Percentiles rank a stretch among this genome's conserved stretches.
Evolutionary conservation across 1,140 invertebrate genomes (phyloP).

Genomic region (Hydropsyche tenuis): DNA sequence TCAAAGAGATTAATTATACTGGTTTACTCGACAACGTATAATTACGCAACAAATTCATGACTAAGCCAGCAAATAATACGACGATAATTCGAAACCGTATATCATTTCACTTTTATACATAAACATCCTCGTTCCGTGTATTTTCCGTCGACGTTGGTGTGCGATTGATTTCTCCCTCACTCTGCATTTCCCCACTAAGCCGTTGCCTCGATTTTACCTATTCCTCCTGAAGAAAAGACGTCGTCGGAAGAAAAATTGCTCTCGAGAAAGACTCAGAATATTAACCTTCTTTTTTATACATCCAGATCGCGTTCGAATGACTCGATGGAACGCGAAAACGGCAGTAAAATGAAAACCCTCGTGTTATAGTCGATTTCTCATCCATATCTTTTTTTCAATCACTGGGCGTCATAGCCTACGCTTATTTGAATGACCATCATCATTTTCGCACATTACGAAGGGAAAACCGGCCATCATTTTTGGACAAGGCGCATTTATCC

Average conservation of each 20-base stretch:
- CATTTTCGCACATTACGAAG: conserved; percentile 1
- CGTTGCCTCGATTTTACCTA: neutral
- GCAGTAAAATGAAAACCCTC: neutral
- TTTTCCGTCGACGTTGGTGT: no score
- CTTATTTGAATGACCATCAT: neutral
- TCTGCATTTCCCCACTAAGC: no score
- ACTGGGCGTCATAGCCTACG: neutral
- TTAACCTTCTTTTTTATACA: conserved; percentile 18
- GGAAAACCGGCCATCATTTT: conserved; percentile 1
- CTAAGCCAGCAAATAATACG: no score
- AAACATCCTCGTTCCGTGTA: no score
- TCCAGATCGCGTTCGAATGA: conserved; percentile 4
- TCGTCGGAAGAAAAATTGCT: neutral
- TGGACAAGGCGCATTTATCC: conserved; percentile 7
- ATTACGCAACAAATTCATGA: neutral
- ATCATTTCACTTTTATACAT: no score
- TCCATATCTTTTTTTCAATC: conserved; percentile 30
- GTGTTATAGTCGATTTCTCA: neutral
- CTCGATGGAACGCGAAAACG: neutral
- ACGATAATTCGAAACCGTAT: no score
- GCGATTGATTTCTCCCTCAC: neutral
- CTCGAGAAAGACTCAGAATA: neutral
- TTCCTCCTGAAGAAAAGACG: neutral
- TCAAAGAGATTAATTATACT: neutral
- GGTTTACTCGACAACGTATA: neutral